Evolutionary conservation across 2,113 vertebrate genomes (phyloP).

Genomic region (Coryphaenoides rupestris): DNA sequence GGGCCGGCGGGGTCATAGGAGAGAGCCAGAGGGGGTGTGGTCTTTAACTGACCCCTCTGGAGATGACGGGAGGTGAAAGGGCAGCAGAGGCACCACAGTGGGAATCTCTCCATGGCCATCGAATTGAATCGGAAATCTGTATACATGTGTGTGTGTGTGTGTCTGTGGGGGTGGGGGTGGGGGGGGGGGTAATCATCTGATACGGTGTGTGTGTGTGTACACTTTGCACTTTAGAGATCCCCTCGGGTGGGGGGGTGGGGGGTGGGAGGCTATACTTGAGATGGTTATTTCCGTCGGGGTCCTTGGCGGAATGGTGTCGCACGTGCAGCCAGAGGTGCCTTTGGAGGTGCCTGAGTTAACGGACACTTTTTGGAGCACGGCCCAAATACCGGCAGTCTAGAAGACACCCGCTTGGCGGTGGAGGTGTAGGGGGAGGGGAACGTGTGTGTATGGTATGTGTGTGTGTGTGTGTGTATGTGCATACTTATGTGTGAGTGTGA

Average conservation of each 20-base stretch:
- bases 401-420: neutral
- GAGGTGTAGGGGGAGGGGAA: neutral
- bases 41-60: no score
- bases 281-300: conserved; percentile 8
- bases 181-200: neutral
- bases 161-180: no score
- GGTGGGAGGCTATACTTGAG: neutral
- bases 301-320: neutral
- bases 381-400: conserved; percentile 28
- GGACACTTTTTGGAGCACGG: conserved; percentile 25
- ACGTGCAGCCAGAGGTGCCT: conserved; percentile 15
- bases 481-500: neutral
- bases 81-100: no score
- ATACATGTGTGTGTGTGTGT: no score
- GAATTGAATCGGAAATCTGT: no score
- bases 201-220: no score
- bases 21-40: no score
- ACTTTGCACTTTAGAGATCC: no score
- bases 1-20: no score
- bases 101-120: no score
- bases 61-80: no score
- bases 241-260: neutral
- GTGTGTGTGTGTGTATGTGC: neutral
- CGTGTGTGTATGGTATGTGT: neutral
- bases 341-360: conserved; percentile 22